Evolutionary conservation across 2,797 vertebrate genomes (phyloP).

Genomic region (Phaenicophaeus curvirostris): DNA sequence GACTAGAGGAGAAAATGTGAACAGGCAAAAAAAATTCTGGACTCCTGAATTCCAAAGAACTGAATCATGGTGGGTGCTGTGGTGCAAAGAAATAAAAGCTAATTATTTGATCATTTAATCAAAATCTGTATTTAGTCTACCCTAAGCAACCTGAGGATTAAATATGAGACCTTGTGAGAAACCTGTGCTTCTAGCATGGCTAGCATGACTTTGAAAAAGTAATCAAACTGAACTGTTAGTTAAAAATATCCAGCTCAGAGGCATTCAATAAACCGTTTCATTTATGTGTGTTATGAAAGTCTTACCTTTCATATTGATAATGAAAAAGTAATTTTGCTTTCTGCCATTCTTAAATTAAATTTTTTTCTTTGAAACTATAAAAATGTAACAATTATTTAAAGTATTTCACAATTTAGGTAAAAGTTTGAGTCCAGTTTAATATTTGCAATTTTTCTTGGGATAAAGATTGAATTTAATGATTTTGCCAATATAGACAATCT

Average conservation of each 20-base stretch:
- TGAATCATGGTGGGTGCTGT: neutral
- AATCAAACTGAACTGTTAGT: neutral
- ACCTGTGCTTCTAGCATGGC: neutral
- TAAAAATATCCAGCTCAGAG: neutral
- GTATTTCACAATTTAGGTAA: neutral
- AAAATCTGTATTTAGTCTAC: neutral
- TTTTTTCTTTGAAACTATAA: neutral
- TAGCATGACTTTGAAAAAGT: neutral
- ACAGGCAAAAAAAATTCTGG: neutral
- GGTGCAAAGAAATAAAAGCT: neutral
- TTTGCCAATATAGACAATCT: constrained; percentile 31
- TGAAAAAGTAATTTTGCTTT: neutral
- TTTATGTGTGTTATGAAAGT: neutral
- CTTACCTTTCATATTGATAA: neutral
- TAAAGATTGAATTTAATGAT: neutral
- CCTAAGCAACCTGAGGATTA: neutral
- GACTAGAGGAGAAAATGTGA: neutral
- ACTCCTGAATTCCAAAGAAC: neutral
- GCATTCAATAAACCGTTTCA: neutral
- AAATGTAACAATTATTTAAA: neutral
- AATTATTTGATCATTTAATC: neutral
- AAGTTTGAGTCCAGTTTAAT: neutral
- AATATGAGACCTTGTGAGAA: neutral
- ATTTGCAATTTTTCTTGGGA: neutral
- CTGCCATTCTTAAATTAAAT: neutral